Base-by-base conservation (phyloP, 2,797 vertebrate species). In the Centroberyx gerrardi region DNA sequence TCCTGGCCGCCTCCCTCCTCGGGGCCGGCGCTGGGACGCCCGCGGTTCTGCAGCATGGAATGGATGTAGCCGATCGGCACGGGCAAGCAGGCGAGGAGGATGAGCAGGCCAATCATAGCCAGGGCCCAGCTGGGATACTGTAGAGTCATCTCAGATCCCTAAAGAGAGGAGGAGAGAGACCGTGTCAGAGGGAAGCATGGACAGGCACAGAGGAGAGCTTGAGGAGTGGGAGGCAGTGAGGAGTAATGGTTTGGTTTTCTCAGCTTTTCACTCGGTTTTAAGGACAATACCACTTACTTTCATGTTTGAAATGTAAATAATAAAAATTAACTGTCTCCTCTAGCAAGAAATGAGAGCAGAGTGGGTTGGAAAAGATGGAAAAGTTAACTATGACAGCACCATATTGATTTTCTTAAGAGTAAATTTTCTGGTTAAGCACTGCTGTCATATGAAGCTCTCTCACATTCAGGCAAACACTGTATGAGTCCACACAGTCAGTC, bases 121-220 rank as follows among this genome's bases (percentile, higher is more conserved):
- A 95, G 72, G 17, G 88, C 90, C 96, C 96, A 97, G 9, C 84
- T 59, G 0, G 97, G 96, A 83, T 96, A 97, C 29, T 82, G 78
- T 0, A 93, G 90, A 31, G 76, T 85, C 68, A 78, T 84, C 86
- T 97, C 95, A 28, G 90, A 92, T 2, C 91, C 96, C 97, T 97
- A 68, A 13, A 27, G 62, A 74, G 3, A 82, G 6, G 46, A 61
- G 22, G 48, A 76, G 3, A 62, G 17, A 77, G 4, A 74, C 1
- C 22, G 13, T 5, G 38, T 55, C 33, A 68, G 63, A 70, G 33
- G 36, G 8, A 51, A 33, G 3, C 31, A 33, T 33, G 31, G 31
- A 33, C 33, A 33, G 7, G 33, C 33, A 33, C 33, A 33, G 33
- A 33, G 33, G 22, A 22, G 22, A 22, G 22, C 22, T 22, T 22